Evolutionary conservation across 1,140 invertebrate genomes (phyloP).

Genomic region (Trichonephila inaurata): DNA sequence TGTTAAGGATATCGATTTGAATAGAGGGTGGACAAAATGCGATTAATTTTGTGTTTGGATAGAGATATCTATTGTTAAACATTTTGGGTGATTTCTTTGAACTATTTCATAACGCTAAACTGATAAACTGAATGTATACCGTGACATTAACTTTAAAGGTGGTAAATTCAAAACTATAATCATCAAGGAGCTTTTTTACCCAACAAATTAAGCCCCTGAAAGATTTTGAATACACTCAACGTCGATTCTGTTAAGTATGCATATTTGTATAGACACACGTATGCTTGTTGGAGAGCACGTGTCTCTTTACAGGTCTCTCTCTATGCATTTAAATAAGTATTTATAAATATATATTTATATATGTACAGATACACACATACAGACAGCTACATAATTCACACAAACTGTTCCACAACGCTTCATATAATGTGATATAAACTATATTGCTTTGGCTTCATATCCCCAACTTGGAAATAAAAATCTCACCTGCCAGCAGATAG

Average conservation of each 20-base stretch:
- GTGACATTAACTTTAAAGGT: neutral
- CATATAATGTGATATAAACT: constrained; percentile 61
- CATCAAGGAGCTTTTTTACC: neutral
- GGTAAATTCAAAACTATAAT: neutral
- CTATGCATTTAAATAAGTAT: constrained; percentile 39
- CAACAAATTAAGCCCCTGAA: constrained; percentile 72
- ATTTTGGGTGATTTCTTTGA: neutral
- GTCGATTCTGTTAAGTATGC: constrained; percentile 26
- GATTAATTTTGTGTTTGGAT: too few species aligned
- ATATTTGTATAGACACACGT: constrained; percentile 17
- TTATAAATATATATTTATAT: constrained; percentile 54
- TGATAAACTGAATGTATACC: neutral
- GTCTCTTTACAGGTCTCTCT: constrained; percentile 2
- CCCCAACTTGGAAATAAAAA: constrained; percentile 17
- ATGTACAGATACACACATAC: constrained; percentile 50
- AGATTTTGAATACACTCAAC: neutral
- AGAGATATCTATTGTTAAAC: neutral
- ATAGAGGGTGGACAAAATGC: too few species aligned
- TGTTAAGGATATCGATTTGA: too few species aligned
- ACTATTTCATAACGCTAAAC: neutral
- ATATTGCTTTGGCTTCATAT: constrained; percentile 69
- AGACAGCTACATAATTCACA: constrained; percentile 54
- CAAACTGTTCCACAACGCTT: neutral
- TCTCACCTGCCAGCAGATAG: neutral
- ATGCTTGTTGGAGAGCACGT: neutral